These are phyloP conservation scores for Naso thynnoides DNA, from an alignment of 2,797 vertebrate genomes.

Conservation along the genomic window DNA sequence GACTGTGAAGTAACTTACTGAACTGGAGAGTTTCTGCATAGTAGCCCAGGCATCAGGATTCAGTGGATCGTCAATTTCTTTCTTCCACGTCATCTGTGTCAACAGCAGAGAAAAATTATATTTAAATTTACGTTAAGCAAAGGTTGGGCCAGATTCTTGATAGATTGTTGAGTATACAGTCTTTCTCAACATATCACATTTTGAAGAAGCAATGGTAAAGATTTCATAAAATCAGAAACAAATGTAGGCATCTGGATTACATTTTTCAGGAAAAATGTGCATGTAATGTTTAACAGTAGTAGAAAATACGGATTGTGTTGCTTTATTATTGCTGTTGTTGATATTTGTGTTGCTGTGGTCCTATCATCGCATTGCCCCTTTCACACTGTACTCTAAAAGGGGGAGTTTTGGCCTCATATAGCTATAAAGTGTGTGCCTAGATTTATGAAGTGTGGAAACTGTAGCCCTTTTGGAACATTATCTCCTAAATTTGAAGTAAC, in stretches of 20 bases:
- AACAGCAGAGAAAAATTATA: conserved; percentile 23
- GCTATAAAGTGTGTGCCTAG: no score
- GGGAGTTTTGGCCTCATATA: background rate
- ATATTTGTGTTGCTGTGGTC: background rate
- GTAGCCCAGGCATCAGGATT: conserved; percentile 81
- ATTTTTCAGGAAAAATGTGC: background rate
- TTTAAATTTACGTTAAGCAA: background rate
- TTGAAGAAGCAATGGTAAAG: background rate
- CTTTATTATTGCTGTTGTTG: background rate
- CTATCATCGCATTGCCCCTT: background rate
- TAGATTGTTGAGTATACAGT: background rate
- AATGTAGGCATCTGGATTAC: background rate
- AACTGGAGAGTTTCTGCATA: conserved; percentile 82
- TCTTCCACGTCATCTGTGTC: conserved; percentile 82
- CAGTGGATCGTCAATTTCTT: conserved; percentile 79
- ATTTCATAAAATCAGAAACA: background rate
- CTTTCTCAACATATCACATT: background rate
- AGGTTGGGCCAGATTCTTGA: background rate
- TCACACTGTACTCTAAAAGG: background rate
- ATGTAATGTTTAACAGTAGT: background rate
- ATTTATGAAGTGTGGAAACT: no score
- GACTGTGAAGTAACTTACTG: conserved; percentile 73
- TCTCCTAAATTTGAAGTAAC: no score
- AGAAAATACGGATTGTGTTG: background rate
- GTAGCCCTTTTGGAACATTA: no score